Percentiles rank a stretch among this genome's conserved stretches.
These are phyloP conservation scores for Ligdia adustata DNA, from an alignment of 2,888 invertebrate species.

Conservation along the genomic window DNA sequence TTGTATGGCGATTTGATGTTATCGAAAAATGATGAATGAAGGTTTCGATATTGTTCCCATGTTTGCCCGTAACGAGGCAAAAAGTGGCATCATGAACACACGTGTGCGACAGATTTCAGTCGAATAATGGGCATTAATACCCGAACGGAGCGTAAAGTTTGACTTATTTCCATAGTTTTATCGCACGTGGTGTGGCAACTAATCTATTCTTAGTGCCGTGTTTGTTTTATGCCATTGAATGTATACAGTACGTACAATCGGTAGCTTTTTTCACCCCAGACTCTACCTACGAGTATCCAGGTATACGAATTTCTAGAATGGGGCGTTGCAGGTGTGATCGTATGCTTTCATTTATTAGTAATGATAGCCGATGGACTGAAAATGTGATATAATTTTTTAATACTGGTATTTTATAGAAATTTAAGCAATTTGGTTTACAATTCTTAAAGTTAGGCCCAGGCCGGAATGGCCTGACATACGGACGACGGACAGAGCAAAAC, in stretches of 20 bases:
- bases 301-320: too few relatives aligned
- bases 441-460: too few relatives aligned
- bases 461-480: too few relatives aligned
- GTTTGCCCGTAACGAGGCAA: constrained; percentile 4
- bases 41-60: constrained; percentile 9
- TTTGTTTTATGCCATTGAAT: neutral
- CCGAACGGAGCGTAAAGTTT: constrained; percentile 10
- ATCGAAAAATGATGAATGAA: constrained; percentile 19
- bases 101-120: constrained; percentile 22
- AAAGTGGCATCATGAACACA: constrained; percentile 5
- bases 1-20: constrained; percentile 16
- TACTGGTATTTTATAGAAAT: too few relatives aligned
- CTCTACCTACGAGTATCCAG: neutral
- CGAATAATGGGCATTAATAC: constrained; percentile 17
- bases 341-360: too few relatives aligned
- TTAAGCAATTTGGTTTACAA: too few relatives aligned
- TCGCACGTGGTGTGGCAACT: constrained; percentile 6
- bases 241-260: too few relatives aligned
- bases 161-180: constrained; percentile 15
- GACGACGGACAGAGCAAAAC: too few relatives aligned
- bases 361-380: too few relatives aligned
- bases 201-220: constrained; percentile 1
- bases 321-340: too few relatives aligned
- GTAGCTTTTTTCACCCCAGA: neutral
- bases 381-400: too few relatives aligned